Conservation (phyloP, 2,888 invertebrate species). For the Lordiphosa andalusiaca region DNA sequence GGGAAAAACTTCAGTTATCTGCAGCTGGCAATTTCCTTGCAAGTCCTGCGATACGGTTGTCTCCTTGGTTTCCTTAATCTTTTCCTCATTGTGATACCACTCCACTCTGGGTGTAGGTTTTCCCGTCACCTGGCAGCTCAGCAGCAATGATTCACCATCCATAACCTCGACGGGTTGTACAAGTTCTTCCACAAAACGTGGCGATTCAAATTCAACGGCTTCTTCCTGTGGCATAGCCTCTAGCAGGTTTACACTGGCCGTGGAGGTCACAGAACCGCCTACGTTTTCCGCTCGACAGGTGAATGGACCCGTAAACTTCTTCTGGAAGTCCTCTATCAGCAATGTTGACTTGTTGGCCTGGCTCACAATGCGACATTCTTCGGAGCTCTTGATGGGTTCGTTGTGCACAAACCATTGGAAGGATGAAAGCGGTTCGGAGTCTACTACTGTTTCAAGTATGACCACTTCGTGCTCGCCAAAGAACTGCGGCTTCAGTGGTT, state of each 20-base stretch:
- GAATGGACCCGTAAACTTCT: constrained; percentile 87
- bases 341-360: constrained; percentile 89
- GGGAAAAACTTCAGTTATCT: constrained; percentile 92
- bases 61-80: constrained; percentile 88
- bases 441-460: constrained; percentile 88
- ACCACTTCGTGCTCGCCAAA: constrained; percentile 88
- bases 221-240: constrained; percentile 82
- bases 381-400: constrained; percentile 86
- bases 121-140: constrained; percentile 88
- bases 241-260: constrained; percentile 86
- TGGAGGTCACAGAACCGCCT: constrained; percentile 92
- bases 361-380: constrained; percentile 87
- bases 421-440: constrained; percentile 88
- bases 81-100: constrained; percentile 89
- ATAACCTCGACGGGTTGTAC: constrained; percentile 87
- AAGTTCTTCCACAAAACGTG: constrained; percentile 88
- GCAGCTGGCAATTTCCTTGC: constrained; percentile 89
- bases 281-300: constrained; percentile 95
- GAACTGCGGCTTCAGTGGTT: constrained; percentile 86
- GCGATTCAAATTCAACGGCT: constrained; percentile 85
- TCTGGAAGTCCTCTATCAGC: constrained; percentile 86
- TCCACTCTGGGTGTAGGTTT: constrained; percentile 89
- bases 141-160: constrained; percentile 92
- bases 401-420: constrained; percentile 93
- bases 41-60: constrained; percentile 87